Percentiles rank a stretch among this genome's conserved stretches.
Evolutionary conservation across 1,140 invertebrate genomes (phyloP).

Genomic region (Theocolax elegans): DNA sequence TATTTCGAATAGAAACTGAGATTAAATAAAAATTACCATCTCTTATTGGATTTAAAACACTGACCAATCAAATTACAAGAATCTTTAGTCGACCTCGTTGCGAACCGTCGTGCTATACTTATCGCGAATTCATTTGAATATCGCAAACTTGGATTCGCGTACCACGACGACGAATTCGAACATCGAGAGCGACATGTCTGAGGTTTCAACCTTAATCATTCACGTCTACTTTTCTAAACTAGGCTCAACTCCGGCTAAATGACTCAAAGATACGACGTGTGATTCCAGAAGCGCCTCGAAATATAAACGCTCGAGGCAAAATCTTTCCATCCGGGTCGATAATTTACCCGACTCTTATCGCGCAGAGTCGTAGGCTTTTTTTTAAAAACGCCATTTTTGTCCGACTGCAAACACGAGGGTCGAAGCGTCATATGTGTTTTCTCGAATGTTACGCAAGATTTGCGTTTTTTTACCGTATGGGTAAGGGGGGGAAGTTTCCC

Average conservation of each 20-base stretch:
- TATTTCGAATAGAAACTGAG: not conserved
- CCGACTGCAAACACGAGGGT: not conserved
- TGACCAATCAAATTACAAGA: constrained; percentile 19
- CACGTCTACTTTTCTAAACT: constrained; percentile 9
- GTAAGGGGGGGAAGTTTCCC: constrained; percentile 12
- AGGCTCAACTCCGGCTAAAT: not conserved
- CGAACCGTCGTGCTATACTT: not conserved
- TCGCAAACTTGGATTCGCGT: not conserved
- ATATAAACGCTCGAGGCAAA: not conserved
- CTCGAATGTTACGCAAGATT: no score
- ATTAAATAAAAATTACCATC: not conserved
- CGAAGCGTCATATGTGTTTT: not conserved
- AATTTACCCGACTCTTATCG: not conserved
- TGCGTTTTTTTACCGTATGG: not conserved
- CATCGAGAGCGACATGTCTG: constrained; percentile 3
- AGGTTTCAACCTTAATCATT: constrained; percentile 22
- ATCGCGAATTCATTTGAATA: constrained; percentile 6
- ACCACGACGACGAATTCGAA: not conserved
- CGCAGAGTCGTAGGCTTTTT: not conserved
- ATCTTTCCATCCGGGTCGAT: constrained; percentile 8
- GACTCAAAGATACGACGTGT: constrained; percentile 7
- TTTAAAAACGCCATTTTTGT: not conserved
- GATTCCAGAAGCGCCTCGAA: not conserved
- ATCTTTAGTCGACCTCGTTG: not conserved
- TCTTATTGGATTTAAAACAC: constrained; percentile 19